phyloP scores from a whole-genome alignment of 2,113 vertebrate genomes.

The Pygoscelis adeliae region DNA sequence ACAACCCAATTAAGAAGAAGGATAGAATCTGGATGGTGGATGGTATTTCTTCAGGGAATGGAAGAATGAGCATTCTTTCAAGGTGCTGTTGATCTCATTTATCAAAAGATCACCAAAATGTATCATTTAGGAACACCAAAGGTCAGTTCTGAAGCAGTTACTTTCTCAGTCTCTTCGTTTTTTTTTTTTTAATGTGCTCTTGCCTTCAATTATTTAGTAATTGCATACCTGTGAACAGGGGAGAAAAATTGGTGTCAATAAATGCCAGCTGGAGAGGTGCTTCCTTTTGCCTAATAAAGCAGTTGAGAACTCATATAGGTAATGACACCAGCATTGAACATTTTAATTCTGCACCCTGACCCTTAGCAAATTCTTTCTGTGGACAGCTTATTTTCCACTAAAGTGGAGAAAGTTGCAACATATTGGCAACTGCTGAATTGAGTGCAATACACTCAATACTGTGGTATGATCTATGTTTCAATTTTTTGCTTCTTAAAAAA shows the following conservation, averaged over 20 bases:
- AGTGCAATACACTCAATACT: not conserved
- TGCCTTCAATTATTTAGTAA: not conserved
- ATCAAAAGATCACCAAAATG: not conserved
- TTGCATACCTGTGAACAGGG: not conserved
- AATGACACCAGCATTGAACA: not conserved
- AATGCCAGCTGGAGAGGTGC: not conserved
- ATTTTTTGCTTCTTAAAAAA: not conserved
- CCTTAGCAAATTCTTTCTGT: not conserved
- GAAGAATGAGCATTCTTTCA: not conserved
- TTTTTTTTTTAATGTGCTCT: not conserved
- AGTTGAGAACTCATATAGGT: not conserved
- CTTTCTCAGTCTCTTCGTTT: not conserved
- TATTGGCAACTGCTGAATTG: not conserved
- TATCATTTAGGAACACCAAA: not conserved
- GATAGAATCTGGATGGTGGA: not conserved
- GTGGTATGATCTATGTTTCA: not conserved
- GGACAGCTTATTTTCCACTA: not conserved
- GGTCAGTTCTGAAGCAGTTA: not conserved
- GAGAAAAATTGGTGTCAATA: not conserved
- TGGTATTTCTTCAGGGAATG: not conserved
- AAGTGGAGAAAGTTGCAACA: not conserved
- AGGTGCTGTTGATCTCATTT: not conserved
- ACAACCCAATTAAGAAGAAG: not conserved
- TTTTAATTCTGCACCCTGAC: not conserved
- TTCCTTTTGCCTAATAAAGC: constrained; percentile 1